These are phyloP conservation scores for Grammomys dolichurus DNA, from an alignment of 2,113 vertebrate species.

Conservation along the genomic window DNA sequence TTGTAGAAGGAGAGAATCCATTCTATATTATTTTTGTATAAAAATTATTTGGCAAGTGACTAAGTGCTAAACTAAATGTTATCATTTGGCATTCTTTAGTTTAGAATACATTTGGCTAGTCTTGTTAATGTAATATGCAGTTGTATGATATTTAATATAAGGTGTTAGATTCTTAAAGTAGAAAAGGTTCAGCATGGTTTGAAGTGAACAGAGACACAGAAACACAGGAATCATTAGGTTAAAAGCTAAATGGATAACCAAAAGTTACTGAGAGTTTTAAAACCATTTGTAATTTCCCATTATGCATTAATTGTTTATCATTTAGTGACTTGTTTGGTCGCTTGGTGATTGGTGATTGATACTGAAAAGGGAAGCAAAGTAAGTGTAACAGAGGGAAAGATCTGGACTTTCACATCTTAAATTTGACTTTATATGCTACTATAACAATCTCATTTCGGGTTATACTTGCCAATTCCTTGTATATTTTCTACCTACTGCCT, in stretches of 20 bases:
- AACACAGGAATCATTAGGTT: neutral
- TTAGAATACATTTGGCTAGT: constrained; percentile 14
- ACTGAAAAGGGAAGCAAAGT: neutral
- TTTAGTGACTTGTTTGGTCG: neutral
- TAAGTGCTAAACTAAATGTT: neutral
- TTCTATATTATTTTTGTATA: constrained; percentile 6
- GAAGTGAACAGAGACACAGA: neutral
- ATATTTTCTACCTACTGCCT: neutral
- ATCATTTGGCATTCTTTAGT: neutral
- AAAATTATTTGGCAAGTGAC: neutral
- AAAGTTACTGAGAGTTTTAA: constrained; percentile 33
- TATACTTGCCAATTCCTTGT: neutral
- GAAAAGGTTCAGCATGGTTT: neutral
- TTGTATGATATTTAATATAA: neutral
- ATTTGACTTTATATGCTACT: neutral
- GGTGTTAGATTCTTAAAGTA: neutral
- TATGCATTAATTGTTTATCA: constrained; percentile 15
- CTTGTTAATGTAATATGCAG: neutral
- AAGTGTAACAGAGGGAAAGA: neutral
- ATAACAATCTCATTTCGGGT: neutral
- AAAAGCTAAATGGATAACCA: neutral
- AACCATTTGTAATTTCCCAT: neutral
- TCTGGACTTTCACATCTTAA: neutral
- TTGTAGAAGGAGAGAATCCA: neutral
- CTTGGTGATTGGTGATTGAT: neutral